Evolutionary conservation across 2,113 vertebrate genomes (phyloP).

Genomic region (Numida meleagris): DNA sequence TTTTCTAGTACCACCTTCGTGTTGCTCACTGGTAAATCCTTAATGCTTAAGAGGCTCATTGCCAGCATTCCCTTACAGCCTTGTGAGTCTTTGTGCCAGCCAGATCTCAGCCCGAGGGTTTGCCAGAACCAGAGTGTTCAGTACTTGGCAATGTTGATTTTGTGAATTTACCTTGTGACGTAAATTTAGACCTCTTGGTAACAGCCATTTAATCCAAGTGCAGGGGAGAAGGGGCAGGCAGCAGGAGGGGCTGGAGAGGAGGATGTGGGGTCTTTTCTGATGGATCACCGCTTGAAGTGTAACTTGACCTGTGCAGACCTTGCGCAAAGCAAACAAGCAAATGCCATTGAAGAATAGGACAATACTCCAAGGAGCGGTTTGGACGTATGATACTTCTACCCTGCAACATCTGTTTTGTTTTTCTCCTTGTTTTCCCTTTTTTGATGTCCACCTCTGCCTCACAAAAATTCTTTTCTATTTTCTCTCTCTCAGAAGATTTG

Average conservation of each 20-base stretch:
- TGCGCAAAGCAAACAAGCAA: conserved; percentile 38
- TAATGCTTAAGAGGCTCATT: neutral
- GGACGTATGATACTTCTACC: conserved; percentile 27
- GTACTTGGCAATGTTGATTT: fast-evolving
- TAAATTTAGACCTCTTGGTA: neutral
- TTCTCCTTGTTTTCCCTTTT: neutral
- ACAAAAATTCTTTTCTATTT: conserved; percentile 50
- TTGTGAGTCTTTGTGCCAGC: fast-evolving
- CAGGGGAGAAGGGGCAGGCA: neutral
- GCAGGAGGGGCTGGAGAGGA: neutral
- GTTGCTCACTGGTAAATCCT: neutral
- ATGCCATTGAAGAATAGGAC: conserved; percentile 23
- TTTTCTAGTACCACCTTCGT: neutral
- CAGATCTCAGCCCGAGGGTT: neutral
- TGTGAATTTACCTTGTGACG: neutral
- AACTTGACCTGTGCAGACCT: conserved; percentile 28
- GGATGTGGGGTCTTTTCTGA: neutral
- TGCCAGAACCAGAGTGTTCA: neutral
- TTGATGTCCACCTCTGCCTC: conserved; percentile 44
- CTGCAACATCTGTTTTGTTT: conserved; percentile 13
- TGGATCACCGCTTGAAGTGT: conserved; percentile 48
- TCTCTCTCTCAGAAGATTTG: conserved; percentile 80
- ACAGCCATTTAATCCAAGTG: neutral
- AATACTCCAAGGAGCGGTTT: neutral
- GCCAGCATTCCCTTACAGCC: fast-evolving